Percentiles rank a stretch among this genome's conserved stretches.
Evolutionary conservation across 2,797 vertebrate genomes (phyloP).

Genomic region (Myotis findleyi): DNA sequence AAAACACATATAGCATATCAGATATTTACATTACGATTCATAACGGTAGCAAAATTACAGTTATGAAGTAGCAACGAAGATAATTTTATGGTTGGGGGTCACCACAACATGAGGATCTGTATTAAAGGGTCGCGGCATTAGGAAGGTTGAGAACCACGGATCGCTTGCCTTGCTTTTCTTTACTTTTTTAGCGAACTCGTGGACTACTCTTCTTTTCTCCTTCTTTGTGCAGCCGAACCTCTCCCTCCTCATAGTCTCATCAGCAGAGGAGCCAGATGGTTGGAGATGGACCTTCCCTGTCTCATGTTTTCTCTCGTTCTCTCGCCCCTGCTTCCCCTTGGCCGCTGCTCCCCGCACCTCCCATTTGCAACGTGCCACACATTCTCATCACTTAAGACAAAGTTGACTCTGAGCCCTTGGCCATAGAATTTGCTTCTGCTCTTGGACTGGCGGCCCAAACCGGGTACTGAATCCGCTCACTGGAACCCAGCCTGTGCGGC

Average conservation of each 20-base stretch:
- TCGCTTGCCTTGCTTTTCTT: conserved; percentile 24
- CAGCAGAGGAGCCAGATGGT: no score
- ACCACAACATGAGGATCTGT: no score
- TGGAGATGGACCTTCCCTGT: background rate
- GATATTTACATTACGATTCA: no score
- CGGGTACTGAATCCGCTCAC: background rate
- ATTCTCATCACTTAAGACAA: background rate
- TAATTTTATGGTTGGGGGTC: no score
- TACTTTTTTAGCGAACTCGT: background rate
- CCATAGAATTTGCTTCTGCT: background rate
- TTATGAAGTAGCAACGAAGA: no score
- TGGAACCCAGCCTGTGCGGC: accelerated
- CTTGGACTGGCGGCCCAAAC: background rate
- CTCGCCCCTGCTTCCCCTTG: background rate
- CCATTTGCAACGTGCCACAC: background rate
- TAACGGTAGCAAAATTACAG: no score
- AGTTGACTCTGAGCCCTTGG: background rate
- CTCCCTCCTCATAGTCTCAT: background rate
- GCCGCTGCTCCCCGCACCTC: background rate
- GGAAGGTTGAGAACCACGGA: background rate
- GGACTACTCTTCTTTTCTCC: background rate
- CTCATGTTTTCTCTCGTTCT: background rate
- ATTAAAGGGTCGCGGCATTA: no score
- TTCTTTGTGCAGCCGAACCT: background rate
- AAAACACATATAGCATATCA: no score